phyloP scores from a whole-genome alignment of 2,888 invertebrate genomes.

The Protodeltote pygarga region DNA sequence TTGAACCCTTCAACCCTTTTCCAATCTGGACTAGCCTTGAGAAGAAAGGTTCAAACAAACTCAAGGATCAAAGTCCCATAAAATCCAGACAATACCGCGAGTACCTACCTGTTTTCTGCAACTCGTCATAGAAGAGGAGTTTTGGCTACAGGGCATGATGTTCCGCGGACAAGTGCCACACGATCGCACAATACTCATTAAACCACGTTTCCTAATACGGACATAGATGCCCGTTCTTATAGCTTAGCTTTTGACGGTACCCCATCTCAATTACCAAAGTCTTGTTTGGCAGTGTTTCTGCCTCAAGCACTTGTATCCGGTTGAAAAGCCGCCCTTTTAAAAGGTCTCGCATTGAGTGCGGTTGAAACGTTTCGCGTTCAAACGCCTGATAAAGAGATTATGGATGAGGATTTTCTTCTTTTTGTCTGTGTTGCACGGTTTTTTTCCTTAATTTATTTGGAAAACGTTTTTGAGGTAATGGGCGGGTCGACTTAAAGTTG shows the following conservation, averaged over 20 bases:
- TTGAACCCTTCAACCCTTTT: no score
- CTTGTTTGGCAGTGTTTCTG: slow-evolving; percentile 46
- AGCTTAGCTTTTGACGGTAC: slow-evolving; percentile 27
- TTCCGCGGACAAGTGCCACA: no score
- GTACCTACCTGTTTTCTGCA: no score
- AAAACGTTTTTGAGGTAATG: slow-evolving; percentile 49
- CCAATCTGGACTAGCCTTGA: no score
- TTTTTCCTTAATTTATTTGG: slow-evolving; percentile 46
- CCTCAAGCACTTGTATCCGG: slow-evolving; percentile 29
- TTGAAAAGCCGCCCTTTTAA: slow-evolving; percentile 47
- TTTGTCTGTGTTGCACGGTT: slow-evolving; percentile 50
- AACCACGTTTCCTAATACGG: no score
- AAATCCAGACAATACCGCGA: no score
- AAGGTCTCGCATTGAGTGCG: slow-evolving; percentile 55
- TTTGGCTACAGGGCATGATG: no score
- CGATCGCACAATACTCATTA: no score
- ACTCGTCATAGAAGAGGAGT: no score
- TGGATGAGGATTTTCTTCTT: slow-evolving; percentile 53
- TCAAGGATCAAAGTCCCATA: no score
- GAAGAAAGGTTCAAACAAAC: no score
- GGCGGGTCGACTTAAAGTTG: slow-evolving; percentile 30
- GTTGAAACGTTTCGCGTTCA: slow-evolving; percentile 52
- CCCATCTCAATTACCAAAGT: slow-evolving; percentile 37
- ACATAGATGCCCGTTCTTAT: not conserved
- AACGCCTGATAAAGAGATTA: slow-evolving; percentile 60